A percentile compares a stretch with the other conserved stretches of the same genome.
Evolutionary conservation across 2,888 invertebrate species (phyloP).

Genomic region (Agrochola macilenta): DNA sequence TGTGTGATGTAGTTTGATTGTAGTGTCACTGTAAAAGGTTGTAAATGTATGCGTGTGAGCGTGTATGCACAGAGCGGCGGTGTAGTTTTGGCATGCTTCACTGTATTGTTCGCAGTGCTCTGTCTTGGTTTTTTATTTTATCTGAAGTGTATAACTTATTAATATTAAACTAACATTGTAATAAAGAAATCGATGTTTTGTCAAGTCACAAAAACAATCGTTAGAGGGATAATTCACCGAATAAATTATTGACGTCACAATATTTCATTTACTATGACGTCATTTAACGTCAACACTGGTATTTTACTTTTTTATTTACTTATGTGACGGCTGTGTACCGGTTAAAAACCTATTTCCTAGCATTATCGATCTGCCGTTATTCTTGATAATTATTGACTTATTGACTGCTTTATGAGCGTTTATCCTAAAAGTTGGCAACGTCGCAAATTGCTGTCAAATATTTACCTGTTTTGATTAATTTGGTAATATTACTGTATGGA

Average conservation of each 20-base stretch:
- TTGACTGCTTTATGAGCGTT: not conserved
- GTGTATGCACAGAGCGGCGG: too few species aligned
- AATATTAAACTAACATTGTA: not conserved
- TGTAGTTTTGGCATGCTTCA: too few species aligned
- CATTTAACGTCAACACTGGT: not conserved
- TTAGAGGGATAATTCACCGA: not conserved
- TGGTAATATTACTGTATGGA: too few species aligned
- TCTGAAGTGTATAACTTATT: not conserved
- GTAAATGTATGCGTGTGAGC: too few species aligned
- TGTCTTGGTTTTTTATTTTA: too few species aligned
- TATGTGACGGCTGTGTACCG: not conserved
- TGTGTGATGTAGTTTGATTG: too few species aligned
- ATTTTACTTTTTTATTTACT: not conserved
- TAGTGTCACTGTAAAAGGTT: too few species aligned
- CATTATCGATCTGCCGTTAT: not conserved
- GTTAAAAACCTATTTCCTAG: slow-evolving; percentile 25
- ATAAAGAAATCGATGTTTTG: not conserved
- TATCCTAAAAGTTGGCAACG: too few species aligned
- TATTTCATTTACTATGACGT: slow-evolving; percentile 20
- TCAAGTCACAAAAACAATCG: not conserved
- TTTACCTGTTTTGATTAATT: too few species aligned
- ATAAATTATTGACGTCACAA: slow-evolving; percentile 17
- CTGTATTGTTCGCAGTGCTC: too few species aligned
- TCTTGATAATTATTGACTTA: slow-evolving; percentile 11
- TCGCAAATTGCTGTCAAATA: too few species aligned